phyloP scores from a whole-genome alignment of 2,797 vertebrate species.

The Buphagus erythrorhynchus region DNA sequence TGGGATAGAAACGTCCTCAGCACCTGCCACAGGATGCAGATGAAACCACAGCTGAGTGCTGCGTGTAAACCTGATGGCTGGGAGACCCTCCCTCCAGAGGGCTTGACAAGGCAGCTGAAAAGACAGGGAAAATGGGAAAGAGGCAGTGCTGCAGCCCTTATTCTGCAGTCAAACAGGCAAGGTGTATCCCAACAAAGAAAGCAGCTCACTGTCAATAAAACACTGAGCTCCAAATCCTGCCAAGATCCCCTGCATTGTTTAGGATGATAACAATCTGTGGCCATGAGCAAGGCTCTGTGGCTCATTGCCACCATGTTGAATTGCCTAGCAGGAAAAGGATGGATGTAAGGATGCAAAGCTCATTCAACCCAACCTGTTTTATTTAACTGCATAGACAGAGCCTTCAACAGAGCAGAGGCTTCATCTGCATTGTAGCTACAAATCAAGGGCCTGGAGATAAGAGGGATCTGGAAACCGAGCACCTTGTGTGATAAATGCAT shows the following conservation, averaged over 20 bases:
- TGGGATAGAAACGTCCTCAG: neutral
- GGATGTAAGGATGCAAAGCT: neutral
- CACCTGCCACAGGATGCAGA: slow-evolving; percentile 17
- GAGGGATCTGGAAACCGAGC: neutral
- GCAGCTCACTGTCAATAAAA: neutral
- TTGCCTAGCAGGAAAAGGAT: neutral
- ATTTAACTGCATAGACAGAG: neutral
- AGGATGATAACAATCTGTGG: neutral
- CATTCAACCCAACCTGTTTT: neutral
- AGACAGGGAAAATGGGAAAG: neutral
- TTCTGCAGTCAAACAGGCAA: neutral
- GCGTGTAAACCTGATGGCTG: neutral
- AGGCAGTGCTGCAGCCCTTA: neutral
- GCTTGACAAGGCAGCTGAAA: neutral
- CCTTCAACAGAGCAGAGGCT: neutral
- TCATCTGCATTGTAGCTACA: neutral
- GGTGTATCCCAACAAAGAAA: neutral
- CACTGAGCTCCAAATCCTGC: neutral
- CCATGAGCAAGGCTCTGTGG: neutral
- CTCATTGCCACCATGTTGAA: neutral
- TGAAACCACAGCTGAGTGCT: neutral
- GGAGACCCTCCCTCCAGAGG: neutral
- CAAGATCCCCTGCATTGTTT: neutral
- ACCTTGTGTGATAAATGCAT: neutral
- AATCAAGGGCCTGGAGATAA: neutral